Conservation (phyloP, 37 sponge, comb jelly and placozoan genomes). For the Bolinopsis microptera region DNA sequence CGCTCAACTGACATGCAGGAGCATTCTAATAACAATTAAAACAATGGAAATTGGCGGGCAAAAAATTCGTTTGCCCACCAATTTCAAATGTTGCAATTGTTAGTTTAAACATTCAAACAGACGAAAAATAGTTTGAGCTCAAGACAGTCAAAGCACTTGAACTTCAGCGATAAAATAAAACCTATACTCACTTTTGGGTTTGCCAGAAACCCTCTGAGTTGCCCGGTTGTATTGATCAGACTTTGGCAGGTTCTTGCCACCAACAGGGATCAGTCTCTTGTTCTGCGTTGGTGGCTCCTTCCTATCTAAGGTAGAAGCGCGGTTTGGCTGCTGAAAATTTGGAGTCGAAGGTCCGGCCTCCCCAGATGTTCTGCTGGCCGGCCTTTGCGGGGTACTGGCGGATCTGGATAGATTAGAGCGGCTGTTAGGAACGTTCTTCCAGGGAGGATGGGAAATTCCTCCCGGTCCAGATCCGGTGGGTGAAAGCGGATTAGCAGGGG, state of each 20-base stretch:
- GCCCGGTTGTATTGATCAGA: slow-evolving; percentile 51
- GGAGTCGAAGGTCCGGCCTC: slow-evolving; percentile 39
- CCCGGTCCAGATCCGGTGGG: background rate
- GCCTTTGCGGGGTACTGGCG: background rate
- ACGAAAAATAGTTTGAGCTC: too few relatives aligned
- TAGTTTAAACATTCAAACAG: too few relatives aligned
- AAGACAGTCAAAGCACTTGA: too few relatives aligned
- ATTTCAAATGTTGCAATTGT: too few relatives aligned
- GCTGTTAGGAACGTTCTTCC: background rate
- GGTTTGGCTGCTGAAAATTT: slow-evolving; percentile 59
- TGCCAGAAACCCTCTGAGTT: slow-evolving; percentile 51
- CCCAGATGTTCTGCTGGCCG: slow-evolving; percentile 34
- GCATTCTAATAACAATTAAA: too few relatives aligned
- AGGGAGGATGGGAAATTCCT: slow-evolving; percentile 21
- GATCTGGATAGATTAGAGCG: background rate
- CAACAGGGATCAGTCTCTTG: slow-evolving; percentile 59
- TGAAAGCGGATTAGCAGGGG: background rate
- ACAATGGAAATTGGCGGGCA: background rate
- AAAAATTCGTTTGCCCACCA: background rate
- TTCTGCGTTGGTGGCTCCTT: slow-evolving; percentile 61
- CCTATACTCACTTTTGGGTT: slow-evolving; percentile 62
- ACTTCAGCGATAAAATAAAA: too few relatives aligned
- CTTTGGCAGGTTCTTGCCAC: slow-evolving; percentile 65
- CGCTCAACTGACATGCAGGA: too few relatives aligned
- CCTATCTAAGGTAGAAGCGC: slow-evolving; percentile 57